Percentiles rank a stretch among this genome's conserved stretches.
phyloP scores from a whole-genome alignment of 2,113 vertebrate genomes.

The Petrocephalus microphthalmus region DNA sequence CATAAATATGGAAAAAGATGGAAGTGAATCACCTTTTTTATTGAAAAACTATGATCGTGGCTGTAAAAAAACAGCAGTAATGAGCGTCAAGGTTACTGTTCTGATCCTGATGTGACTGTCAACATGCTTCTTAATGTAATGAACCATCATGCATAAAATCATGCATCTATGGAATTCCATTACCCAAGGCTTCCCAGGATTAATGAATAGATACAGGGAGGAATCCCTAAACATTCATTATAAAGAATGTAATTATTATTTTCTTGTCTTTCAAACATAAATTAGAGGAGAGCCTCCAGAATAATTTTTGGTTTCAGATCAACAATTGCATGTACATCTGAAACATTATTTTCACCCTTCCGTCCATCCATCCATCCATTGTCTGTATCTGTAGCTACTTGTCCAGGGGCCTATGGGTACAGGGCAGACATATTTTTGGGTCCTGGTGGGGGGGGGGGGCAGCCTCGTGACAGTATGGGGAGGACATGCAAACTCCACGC shows the following conservation, averaged over 20 bases:
- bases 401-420: too few species aligned
- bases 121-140: neutral
- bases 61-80: neutral
- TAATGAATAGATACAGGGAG: conserved; percentile 3
- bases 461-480: too few species aligned
- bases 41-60: neutral
- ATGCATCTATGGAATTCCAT: neutral
- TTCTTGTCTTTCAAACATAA: neutral
- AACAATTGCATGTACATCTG: neutral
- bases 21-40: neutral
- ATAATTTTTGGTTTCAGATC: neutral
- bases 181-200: neutral
- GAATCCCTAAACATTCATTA: neutral
- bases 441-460: too few species aligned
- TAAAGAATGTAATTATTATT: neutral
- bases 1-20: conserved; percentile 1
- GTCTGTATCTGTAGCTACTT: neutral
- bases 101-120: neutral
- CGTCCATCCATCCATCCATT: neutral
- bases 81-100: neutral
- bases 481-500: too few species aligned
- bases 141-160: neutral
- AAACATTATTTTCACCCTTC: neutral
- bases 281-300: neutral
- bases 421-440: neutral